Percentiles rank a stretch among this genome's conserved stretches.
Conservation (phyloP, 2,888 invertebrate species). For the Caenorhabditis zanzibari region DNA sequence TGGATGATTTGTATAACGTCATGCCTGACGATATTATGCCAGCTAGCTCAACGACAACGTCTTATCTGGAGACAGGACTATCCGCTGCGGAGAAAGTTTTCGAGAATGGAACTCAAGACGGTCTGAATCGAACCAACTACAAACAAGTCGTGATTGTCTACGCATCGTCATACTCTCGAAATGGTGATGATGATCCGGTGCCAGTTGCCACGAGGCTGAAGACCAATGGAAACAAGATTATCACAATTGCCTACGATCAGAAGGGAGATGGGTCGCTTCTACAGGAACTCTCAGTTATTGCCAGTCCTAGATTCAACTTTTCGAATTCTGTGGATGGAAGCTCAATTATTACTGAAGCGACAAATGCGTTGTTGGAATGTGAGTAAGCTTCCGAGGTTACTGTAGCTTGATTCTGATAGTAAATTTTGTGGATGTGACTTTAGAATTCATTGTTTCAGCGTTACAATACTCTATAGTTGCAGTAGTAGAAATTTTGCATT, state of each 20-base stretch:
- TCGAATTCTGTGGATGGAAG: neutral
- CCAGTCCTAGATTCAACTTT: slow-evolving; percentile 39
- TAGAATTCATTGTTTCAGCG: too few relatives aligned
- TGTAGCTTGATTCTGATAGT: neutral
- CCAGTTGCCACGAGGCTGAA: slow-evolving; percentile 47
- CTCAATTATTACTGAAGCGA: neutral
- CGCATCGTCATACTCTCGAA: neutral
- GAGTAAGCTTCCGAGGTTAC: neutral
- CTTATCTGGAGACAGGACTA: slow-evolving; percentile 15
- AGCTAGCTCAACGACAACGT: neutral
- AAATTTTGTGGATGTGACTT: too few relatives aligned
- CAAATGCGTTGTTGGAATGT: slow-evolving; percentile 36
- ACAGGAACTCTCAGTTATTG: slow-evolving; percentile 26
- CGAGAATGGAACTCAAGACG: neutral
- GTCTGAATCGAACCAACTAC: neutral
- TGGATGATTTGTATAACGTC: slow-evolving; percentile 2
- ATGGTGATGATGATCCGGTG: slow-evolving; percentile 13
- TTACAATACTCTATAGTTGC: too few relatives aligned
- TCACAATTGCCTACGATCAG: slow-evolving; percentile 46
- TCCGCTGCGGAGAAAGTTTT: slow-evolving; percentile 21
- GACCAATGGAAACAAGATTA: slow-evolving; percentile 24
- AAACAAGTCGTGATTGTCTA: slow-evolving; percentile 41
- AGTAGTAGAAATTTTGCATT: too few relatives aligned
- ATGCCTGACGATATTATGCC: neutral
- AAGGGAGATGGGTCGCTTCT: neutral